These are phyloP conservation scores for Streblospio benedicti DNA, from an alignment of 1,140 invertebrate genomes.

Conservation along the genomic window DNA sequence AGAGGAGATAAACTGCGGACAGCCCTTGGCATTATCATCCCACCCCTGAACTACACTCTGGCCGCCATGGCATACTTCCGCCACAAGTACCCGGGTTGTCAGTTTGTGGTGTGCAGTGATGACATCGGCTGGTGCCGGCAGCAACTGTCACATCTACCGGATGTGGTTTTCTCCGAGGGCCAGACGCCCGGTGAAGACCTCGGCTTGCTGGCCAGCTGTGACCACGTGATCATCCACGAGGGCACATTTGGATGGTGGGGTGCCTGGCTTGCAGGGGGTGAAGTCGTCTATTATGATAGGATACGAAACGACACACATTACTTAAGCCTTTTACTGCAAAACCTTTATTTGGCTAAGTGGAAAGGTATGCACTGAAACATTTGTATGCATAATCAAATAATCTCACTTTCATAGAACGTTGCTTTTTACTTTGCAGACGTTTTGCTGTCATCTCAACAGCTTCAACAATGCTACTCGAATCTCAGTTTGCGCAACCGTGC, in stretches of 20 bases:
- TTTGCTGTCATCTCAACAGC: too few relatives aligned
- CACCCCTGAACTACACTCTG: constrained; percentile 2
- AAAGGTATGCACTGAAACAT: too few relatives aligned
- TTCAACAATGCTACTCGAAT: too few relatives aligned
- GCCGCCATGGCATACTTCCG: constrained; percentile 10
- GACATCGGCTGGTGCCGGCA: constrained; percentile 12
- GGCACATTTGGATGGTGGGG: constrained; percentile 61
- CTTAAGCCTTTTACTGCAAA: too few relatives aligned
- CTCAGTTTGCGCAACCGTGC: too few relatives aligned
- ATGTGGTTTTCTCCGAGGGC: background rate
- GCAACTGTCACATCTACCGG: constrained; percentile 5
- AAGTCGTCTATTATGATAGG: constrained; percentile 20
- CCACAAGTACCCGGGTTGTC: background rate
- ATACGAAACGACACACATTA: too few relatives aligned
- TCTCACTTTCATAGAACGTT: too few relatives aligned
- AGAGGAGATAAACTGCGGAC: constrained; percentile 10
- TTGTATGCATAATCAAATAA: too few relatives aligned
- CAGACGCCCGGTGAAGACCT: constrained; percentile 45
- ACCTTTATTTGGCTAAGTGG: too few relatives aligned
- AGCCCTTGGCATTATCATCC: background rate
- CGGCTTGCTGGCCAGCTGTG: constrained; percentile 56
- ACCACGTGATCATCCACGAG: constrained; percentile 60
- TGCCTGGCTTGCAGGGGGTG: constrained; percentile 48
- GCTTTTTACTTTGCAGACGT: too few relatives aligned
- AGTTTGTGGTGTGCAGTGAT: constrained; percentile 13